Evolutionary conservation across 2,113 vertebrate genomes (phyloP).

Genomic region (Ancistrus triradiatus): DNA sequence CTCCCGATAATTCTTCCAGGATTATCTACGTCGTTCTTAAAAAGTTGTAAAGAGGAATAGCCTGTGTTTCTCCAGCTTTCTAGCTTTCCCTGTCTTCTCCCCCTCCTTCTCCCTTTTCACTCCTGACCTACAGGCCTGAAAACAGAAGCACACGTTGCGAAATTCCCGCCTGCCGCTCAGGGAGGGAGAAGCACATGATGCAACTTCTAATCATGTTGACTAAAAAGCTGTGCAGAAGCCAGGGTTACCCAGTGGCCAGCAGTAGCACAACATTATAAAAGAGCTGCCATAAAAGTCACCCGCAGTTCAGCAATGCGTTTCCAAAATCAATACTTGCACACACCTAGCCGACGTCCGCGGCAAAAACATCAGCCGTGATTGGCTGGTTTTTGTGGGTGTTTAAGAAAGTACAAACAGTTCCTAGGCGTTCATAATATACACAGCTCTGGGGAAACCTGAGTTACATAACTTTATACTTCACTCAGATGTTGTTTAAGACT

Average conservation of each 20-base stretch:
- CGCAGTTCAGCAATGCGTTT: too few relatives aligned
- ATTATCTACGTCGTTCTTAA: too few relatives aligned
- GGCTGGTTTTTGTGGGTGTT: too few relatives aligned
- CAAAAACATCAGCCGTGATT: too few relatives aligned
- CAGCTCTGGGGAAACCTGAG: too few relatives aligned
- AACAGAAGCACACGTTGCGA: slow-evolving; percentile 62
- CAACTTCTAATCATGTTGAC: too few relatives aligned
- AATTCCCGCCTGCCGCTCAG: slow-evolving; percentile 33
- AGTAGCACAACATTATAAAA: slow-evolving; percentile 39
- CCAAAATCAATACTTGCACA: too few relatives aligned
- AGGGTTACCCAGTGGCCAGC: slow-evolving; percentile 31
- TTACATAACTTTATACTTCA: too few relatives aligned
- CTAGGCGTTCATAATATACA: background rate
- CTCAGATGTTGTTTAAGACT: too few relatives aligned
- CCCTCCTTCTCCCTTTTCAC: slow-evolving; percentile 21
- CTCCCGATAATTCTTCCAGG: too few relatives aligned
- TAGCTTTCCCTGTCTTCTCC: slow-evolving; percentile 17
- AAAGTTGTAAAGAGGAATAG: slow-evolving; percentile 20
- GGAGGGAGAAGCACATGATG: too few relatives aligned
- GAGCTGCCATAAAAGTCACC: slow-evolving; percentile 17
- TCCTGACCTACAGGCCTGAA: slow-evolving; percentile 45
- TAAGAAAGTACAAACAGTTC: background rate
- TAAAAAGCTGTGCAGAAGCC: background rate
- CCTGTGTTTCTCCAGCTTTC: slow-evolving; percentile 57
- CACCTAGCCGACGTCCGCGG: too few relatives aligned